Base-by-base conservation (phyloP, 2,113 vertebrate species). In the Hiodon alosoides region DNA sequence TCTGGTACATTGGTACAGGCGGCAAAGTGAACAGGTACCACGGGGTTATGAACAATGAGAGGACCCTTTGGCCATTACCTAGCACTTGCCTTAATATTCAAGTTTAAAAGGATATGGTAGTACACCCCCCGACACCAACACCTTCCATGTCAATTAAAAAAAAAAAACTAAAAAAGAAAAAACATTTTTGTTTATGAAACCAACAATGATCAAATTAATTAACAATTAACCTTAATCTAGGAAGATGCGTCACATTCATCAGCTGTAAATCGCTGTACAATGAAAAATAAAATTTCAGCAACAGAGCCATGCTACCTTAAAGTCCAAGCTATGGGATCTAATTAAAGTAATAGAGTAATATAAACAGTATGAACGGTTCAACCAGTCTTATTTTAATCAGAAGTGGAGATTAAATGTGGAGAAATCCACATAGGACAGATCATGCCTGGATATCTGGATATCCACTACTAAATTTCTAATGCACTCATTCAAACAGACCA, bases 301-400 rank as follows among this genome's bases (percentile, higher is more conserved):
- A 95, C 81, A 91, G 91, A 94, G 93, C 95, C 96, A 97, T 97
- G 94, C 95, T 96, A 96, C 96, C 96, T 98, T 97, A 96, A 97
- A 96, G 94, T 93, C 94, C 93, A 95, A 94, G 95, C 95, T 95
- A 94, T 89, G 81, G 87, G 89, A 91, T 89, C 85, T 92, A 94
- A 94, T 91, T 83, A 87, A 50, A 78, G 52, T 51, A 72, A 77
- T 31, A 82, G 60, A 85, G 78, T 79, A 67, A 80, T 79, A 84
- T 78, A 68, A 84, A 89, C 53, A 70, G 72, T 80, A 78, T 71
- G 5, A 76, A 70, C 76, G 65, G 66, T 65, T 84, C 78, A 67
- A 78, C 82, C 10, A 76, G 84, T 76, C 85, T 90, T 90, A 50
- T 80, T 87, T 84, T 80, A 86, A 83, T 81, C 86, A 88, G 89